Conservation (phyloP, 1,140 invertebrate species). For the Lepidurus couesii region DNA sequence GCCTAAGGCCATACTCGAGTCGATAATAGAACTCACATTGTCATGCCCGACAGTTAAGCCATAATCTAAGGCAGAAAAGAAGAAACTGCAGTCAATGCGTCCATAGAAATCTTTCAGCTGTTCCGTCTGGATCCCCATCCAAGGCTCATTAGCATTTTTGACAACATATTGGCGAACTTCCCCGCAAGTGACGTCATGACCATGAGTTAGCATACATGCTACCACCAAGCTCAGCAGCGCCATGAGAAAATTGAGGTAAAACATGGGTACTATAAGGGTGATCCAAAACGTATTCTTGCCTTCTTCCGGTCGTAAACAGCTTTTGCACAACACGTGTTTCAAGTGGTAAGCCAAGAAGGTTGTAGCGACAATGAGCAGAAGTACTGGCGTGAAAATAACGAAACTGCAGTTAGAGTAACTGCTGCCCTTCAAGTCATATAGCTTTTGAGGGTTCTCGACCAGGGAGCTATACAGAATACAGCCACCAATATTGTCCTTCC, state of each 20-base stretch:
- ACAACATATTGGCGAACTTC: constrained; percentile 28
- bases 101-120: constrained; percentile 28
- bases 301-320: constrained; percentile 30
- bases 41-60: constrained; percentile 18
- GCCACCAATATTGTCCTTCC: constrained; percentile 31
- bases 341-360: constrained; percentile 27
- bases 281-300: constrained; percentile 29
- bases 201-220: constrained; percentile 30
- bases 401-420: constrained; percentile 28
- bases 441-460: neutral
- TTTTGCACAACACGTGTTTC: constrained; percentile 27
- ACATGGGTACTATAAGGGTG: constrained; percentile 23
- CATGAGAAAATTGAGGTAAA: constrained; percentile 27
- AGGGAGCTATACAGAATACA: constrained; percentile 30
- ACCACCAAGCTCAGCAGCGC: constrained; percentile 30
- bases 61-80: constrained; percentile 31
- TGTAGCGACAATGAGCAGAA: constrained; percentile 27
- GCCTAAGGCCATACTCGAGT: constrained; percentile 25
- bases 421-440: constrained; percentile 22
- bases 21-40: constrained; percentile 24
- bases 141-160: neutral
- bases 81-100: constrained; percentile 31
- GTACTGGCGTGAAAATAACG: constrained; percentile 31
- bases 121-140: constrained; percentile 25
- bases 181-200: constrained; percentile 30